These are phyloP conservation scores for Potamarius usumacintae DNA, from an alignment of 2,113 vertebrate species.

Conservation along the genomic window DNA sequence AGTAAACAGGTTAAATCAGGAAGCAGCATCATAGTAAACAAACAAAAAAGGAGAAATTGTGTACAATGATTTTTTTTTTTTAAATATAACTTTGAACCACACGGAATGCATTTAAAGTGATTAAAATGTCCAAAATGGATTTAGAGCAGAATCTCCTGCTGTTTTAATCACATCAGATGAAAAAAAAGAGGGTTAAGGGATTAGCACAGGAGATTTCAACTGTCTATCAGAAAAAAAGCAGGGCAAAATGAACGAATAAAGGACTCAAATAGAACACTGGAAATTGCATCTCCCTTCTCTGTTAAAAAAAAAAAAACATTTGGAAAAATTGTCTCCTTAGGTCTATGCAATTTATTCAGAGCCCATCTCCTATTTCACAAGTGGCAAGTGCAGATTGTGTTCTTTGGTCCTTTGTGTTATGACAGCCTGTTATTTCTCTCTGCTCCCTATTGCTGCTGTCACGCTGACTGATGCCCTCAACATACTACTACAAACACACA, in stretches of 20 bases:
- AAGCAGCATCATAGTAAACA: not conserved
- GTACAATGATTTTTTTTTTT: not conserved
- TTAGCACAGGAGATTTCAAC: constrained; percentile 45
- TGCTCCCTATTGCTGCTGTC: constrained; percentile 57
- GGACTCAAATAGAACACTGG: constrained; percentile 25
- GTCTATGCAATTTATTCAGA: constrained; percentile 54
- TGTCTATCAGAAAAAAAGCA: constrained; percentile 38
- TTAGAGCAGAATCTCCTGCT: constrained; percentile 32
- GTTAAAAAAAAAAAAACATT: constrained; percentile 37
- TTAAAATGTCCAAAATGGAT: constrained; percentile 19
- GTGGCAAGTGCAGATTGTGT: constrained; percentile 48
- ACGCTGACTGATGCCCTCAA: constrained; percentile 53
- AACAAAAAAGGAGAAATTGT: not conserved
- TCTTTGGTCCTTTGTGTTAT: constrained; percentile 59
- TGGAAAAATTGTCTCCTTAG: constrained; percentile 45
- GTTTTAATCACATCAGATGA: constrained; percentile 35
- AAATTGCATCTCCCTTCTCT: constrained; percentile 49
- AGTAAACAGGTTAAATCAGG: not conserved
- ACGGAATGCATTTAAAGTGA: constrained; percentile 21
- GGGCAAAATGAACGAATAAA: constrained; percentile 30
- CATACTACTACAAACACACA: constrained; percentile 39
- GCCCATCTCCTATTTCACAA: constrained; percentile 49
- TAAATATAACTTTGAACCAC: not conserved
- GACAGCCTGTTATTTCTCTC: constrained; percentile 60
- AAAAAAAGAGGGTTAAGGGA: constrained; percentile 1